Evolutionary conservation across 2,113 vertebrate species (phyloP).

Genomic region (Pampusana beccarii): DNA sequence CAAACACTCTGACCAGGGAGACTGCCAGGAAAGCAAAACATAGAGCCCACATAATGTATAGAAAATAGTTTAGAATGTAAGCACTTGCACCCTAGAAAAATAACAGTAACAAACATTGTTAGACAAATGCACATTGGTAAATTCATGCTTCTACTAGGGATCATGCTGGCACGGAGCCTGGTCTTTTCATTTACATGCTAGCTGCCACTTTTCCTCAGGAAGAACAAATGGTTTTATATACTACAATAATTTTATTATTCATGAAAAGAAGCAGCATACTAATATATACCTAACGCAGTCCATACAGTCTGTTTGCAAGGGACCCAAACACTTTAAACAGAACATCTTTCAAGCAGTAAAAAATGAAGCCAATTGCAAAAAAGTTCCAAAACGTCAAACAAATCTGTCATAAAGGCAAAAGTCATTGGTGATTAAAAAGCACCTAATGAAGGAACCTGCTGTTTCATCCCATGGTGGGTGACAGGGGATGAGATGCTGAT

Average conservation of each 20-base stretch:
- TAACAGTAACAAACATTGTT: slow-evolving; percentile 49
- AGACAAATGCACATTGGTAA: background rate
- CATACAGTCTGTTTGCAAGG: background rate
- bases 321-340: background rate
- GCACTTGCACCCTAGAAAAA: slow-evolving; percentile 88
- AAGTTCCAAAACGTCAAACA: background rate
- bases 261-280: background rate
- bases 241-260: background rate
- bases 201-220: background rate
- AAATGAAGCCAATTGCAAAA: background rate
- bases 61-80: slow-evolving; percentile 95
- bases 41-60: slow-evolving; percentile 93
- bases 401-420: background rate
- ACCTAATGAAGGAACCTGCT: background rate
- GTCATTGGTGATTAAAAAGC: background rate
- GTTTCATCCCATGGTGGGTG: background rate
- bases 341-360: background rate
- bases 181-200: background rate
- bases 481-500: background rate
- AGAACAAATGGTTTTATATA: background rate
- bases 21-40: slow-evolving; percentile 95
- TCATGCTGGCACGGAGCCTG: background rate
- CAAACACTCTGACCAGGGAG: slow-evolving; percentile 94
- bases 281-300: background rate
- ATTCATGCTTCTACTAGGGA: background rate